phyloP scores from a whole-genome alignment of 1,140 invertebrate species.

The Neodiprion lecontei region DNA sequence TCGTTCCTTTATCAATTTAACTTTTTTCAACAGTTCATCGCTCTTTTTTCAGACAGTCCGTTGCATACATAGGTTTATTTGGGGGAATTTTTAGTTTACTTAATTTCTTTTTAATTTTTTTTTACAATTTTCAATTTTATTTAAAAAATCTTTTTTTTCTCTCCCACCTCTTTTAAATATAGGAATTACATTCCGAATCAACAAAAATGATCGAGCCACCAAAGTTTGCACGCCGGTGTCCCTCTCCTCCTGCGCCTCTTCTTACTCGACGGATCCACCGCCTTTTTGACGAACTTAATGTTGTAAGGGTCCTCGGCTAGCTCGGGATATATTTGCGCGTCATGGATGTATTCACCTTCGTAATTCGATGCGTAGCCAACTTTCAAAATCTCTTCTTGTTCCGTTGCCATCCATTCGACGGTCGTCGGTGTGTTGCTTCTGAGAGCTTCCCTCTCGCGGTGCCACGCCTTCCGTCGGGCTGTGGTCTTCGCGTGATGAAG shows the following conservation, averaged over 20 bases:
- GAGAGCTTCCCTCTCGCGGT: constrained; percentile 83
- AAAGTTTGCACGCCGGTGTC: constrained; percentile 56
- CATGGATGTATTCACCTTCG: constrained; percentile 90
- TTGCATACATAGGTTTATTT: constrained; percentile 34
- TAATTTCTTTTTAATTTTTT: constrained; percentile 34
- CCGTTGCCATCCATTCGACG: constrained; percentile 77
- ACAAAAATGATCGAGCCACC: constrained; percentile 64
- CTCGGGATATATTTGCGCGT: constrained; percentile 87
- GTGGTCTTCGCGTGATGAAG: constrained; percentile 86
- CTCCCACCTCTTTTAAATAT: constrained; percentile 16
- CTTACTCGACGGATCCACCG: constrained; percentile 68
- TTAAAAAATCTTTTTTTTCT: constrained; percentile 12
- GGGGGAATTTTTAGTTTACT: constrained; percentile 55
- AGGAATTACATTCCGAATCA: constrained; percentile 46
- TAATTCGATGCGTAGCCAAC: constrained; percentile 82
- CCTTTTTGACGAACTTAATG: constrained; percentile 86
- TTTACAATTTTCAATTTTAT: constrained; percentile 24
- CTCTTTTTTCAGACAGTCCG: constrained; percentile 24
- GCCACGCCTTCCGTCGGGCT: constrained; percentile 91
- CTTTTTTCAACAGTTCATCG: constrained; percentile 31
- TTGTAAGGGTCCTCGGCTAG: constrained; percentile 95
- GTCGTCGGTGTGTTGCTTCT: constrained; percentile 77
- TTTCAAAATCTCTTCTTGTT: constrained; percentile 88
- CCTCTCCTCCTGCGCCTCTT: constrained; percentile 67
- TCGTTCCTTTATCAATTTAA: too few relatives aligned